Evolutionary conservation across 35 echinoderm and acorn worm species (phyloP), one percentile per base, ranked within the genome.

Genomic region (Holothuria glaberrima): DNA sequence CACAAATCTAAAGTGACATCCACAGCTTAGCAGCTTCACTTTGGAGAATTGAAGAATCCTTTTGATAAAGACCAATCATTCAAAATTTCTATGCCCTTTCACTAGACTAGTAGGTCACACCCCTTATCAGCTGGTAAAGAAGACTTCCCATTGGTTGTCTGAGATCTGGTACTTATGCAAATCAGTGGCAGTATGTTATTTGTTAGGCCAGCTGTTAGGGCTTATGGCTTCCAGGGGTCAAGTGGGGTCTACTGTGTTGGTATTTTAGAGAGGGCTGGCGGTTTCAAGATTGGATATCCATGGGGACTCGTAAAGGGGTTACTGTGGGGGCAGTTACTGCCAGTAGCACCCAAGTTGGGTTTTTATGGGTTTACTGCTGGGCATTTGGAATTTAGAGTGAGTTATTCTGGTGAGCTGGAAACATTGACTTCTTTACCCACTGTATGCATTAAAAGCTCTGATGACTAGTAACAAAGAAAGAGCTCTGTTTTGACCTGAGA

Each of bases 271-370:
- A 27, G 31, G 66, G 66, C 31, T 69, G 31, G 31, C 25, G 9
- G 25, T 30, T 69, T 33, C 18, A 19, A n/a, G 44, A 75, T 41
- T 41, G 4, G 13, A 22, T 38, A 75, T 38, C 71, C 44, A 32
- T 31, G 44, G 71, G 71, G 71, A 75, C 31, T 38, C 71, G 13
- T 75, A 75, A 75, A 75, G 71, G 14, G 32, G 32, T 75, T 32
- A 75, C 31, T 38, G 44, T 41, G 71, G 71, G 71, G 71, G 71
- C 71, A 75, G 33, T 75, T 75, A 38, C 71, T 41, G 71, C 71
- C 71, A 75, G 25, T n/a, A 3, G 71, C 32, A n/a, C 50, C 50
- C 50, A 54, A 54, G 5, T 54, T 54, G 50, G 5, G 13, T 75
- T 38, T 75, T 75, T 75, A 75, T 75, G 71, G 33, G 33, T 38